Evolutionary conservation across 2,888 invertebrate genomes (phyloP).

Genomic region (Odontocerum albicorne): DNA sequence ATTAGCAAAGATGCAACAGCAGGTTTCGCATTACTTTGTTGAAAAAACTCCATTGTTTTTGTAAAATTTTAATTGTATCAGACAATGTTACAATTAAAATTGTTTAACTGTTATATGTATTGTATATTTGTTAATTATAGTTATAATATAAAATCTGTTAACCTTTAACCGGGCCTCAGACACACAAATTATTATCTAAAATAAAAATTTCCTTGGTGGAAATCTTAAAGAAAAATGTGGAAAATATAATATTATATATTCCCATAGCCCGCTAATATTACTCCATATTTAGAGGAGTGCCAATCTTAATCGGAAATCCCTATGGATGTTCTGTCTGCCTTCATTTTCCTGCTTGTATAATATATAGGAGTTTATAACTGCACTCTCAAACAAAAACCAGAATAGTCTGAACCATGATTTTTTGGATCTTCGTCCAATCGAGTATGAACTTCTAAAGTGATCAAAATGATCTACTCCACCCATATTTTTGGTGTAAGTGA

Average conservation of each 20-base stretch:
- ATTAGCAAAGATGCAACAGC: no score
- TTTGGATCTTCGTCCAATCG: conserved; percentile 32
- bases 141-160: no score
- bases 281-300: conserved; percentile 6
- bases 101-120: no score
- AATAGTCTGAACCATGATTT: conserved; percentile 31
- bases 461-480: conserved; percentile 33
- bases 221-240: conserved; percentile 4
- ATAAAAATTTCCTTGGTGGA: neutral
- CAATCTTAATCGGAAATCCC: conserved; percentile 32
- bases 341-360: conserved; percentile 25
- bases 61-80: no score
- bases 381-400: conserved; percentile 36
- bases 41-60: no score
- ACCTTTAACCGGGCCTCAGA: conserved; percentile 1
- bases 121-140: no score
- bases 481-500: conserved; percentile 34
- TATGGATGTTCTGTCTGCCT: conserved; percentile 32
- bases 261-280: neutral
- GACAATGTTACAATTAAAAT: no score
- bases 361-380: conserved; percentile 34
- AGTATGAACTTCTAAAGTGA: conserved; percentile 32
- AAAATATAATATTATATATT: conserved; percentile 5
- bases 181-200: neutral
- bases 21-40: no score